A percentile compares a stretch with the other conserved stretches of the same genome.
phyloP scores from a whole-genome alignment of 2,797 vertebrate species.

The Gallirallus australis region DNA sequence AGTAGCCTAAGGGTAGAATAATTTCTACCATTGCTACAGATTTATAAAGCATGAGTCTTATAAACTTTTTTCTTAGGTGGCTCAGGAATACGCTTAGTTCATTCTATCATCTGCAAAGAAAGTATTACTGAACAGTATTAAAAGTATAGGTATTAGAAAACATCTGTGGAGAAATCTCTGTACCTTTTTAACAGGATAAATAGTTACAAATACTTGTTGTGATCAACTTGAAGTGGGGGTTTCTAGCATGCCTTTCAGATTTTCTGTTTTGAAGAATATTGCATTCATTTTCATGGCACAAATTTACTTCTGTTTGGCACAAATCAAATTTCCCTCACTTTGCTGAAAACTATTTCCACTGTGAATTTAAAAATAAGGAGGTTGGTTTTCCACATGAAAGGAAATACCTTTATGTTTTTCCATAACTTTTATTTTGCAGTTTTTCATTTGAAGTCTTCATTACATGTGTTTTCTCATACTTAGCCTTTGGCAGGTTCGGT shows the following conservation, averaged over 20 bases:
- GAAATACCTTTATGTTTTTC: not conserved
- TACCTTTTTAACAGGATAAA: not conserved
- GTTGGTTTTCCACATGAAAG: not conserved
- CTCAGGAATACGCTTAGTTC: not conserved
- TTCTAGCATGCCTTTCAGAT: not conserved
- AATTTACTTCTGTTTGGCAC: not conserved
- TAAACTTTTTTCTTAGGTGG: not conserved
- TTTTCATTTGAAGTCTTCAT: not conserved
- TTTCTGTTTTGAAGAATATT: not conserved
- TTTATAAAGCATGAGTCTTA: constrained; percentile 5
- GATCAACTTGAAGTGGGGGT: not conserved
- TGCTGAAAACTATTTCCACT: not conserved
- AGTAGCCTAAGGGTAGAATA: constrained; percentile 35
- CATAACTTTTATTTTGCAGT: not conserved
- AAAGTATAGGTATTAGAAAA: not conserved
- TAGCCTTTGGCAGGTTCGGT: not conserved
- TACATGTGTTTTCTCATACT: not conserved
- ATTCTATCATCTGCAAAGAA: not conserved
- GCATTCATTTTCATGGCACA: not conserved
- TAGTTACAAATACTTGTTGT: not conserved
- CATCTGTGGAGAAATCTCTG: not conserved
- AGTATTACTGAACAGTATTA: not conserved
- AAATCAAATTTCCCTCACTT: not conserved
- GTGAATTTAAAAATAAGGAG: not conserved
- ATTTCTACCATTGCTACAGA: not conserved